Base-by-base conservation (phyloP, 2,113 vertebrate genomes). In the Eidolon helvum region DNA sequence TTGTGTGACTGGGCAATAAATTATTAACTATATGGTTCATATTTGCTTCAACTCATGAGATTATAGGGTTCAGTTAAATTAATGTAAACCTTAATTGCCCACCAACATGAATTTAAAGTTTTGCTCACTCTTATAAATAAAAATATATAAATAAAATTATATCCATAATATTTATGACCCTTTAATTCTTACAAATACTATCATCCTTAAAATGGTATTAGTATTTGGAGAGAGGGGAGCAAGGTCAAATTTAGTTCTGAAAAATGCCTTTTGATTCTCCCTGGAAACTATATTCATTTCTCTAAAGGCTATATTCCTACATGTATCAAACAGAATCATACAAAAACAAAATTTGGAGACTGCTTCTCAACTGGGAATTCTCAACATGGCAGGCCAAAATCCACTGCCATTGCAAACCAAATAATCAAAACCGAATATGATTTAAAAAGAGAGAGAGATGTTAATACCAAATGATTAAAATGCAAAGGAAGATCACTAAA, bases 1-100 rank as follows among this genome's bases (percentile, higher is more conserved):
- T 89, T 91, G 75, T 89, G 66, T n/a, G 66, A 55, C 40, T 86
- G 82, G 33, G 82, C 28, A 96, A 88, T 93, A 92, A 96, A 92
- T 87, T 53, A 87, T 85, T 92, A 71, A 85, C 75, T 90, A n/a
- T 61, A 43, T 65, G 22, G 45, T 65, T 95, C 69, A 79, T 63
- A 87, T 95, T 93, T 87, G 57, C 79, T 96, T 83, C 65, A 79
- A 61, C 26, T 80, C 50, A 80, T 72, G 40, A 50, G 50, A 95
- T 96, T 95, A 95, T 12, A 92, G 85, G 59, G 30, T 77, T 96
- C 69, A 65, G 11, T 11, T 28, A 18, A 84, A 85, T 87, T 65
- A 85, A 3, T 50, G 38, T 85, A 84, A 94, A 85, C 75, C 45
- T n/a, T 95, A 77, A 92, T 35, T 97, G 80, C 38, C 59, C 65